Evolutionary conservation across 2,888 invertebrate genomes (phyloP).

Genomic region (Ischnus inquisitorius): DNA sequence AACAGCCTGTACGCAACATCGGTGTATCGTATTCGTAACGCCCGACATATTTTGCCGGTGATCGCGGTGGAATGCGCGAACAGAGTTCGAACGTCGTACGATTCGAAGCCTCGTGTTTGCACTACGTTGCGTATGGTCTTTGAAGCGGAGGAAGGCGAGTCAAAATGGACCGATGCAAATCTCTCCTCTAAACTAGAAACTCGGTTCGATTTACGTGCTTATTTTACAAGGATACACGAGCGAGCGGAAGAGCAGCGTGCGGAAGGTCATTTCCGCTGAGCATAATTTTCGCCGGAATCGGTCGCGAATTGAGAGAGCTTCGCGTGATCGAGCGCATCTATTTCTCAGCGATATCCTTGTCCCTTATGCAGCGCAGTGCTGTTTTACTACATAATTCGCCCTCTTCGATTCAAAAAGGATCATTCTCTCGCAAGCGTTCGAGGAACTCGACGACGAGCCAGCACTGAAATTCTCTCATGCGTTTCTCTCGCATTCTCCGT

Average conservation of each 20-base stretch:
- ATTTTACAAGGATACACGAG: conserved; percentile 46
- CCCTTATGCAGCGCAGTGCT: conserved; percentile 26
- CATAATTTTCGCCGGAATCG: conserved; percentile 58
- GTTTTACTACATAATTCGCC: conserved; percentile 32
- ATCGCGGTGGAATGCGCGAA: conserved; percentile 45
- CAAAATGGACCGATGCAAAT: too few species aligned
- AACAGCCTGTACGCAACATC: conserved; percentile 8
- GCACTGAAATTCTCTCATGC: conserved; percentile 16
- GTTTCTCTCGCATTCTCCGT: conserved; percentile 19
- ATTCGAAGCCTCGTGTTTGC: not conserved
- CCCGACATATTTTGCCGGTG: conserved; percentile 53
- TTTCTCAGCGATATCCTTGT: conserved; percentile 68
- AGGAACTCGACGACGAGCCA: conserved; percentile 35
- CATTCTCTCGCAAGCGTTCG: conserved; percentile 49
- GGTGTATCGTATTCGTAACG: conserved; percentile 37
- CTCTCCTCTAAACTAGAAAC: conserved; percentile 42
- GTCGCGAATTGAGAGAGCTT: conserved; percentile 54
- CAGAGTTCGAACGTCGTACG: conserved; percentile 43
- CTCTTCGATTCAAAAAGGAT: conserved; percentile 16
- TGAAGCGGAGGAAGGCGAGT: not conserved
- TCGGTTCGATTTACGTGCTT: conserved; percentile 45
- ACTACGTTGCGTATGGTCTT: not conserved
- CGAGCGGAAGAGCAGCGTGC: conserved; percentile 28
- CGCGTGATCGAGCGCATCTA: conserved; percentile 61
- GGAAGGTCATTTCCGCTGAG: conserved; percentile 66